phyloP scores from a whole-genome alignment of 30 jellyfish, hydroid and myxozoan species.

The Hydractinia echinata region DNA sequence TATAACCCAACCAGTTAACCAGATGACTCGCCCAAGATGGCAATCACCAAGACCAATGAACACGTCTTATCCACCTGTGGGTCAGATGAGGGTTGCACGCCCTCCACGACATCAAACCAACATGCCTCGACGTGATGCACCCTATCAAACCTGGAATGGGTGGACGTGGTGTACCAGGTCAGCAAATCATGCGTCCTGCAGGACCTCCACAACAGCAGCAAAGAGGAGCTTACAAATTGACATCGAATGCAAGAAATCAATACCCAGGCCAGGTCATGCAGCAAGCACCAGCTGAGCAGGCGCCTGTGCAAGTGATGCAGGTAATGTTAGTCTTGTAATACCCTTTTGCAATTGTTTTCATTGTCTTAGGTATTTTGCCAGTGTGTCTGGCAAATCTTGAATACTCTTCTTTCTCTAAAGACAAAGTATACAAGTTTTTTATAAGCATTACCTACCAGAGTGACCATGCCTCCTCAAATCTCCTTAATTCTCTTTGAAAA shows the following conservation, averaged over 20 bases:
- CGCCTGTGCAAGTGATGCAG: conserved; percentile 33
- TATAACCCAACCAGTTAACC: conserved; percentile 67
- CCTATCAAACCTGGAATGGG: conserved; percentile 34
- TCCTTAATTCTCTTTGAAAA: no score
- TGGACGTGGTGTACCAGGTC: conserved; percentile 30
- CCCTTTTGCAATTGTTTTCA: no score
- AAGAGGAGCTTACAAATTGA: conserved; percentile 56
- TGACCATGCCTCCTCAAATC: no score
- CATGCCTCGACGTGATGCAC: conserved; percentile 36
- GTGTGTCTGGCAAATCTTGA: no score
- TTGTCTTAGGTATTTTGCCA: no score
- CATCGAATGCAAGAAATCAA: conserved; percentile 55
- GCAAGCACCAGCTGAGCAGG: conserved; percentile 41
- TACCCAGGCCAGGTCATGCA: conserved; percentile 49
- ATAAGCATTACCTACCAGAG: no score
- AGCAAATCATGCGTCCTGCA: conserved; percentile 38
- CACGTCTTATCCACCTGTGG: conserved; percentile 45
- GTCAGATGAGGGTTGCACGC: conserved; percentile 17
- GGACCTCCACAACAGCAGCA: conserved; percentile 53
- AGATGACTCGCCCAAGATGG: conserved; percentile 58
- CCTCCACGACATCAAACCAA: conserved; percentile 29
- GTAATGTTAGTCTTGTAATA: neutral
- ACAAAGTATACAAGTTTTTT: no score
- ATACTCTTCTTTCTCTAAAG: no score
- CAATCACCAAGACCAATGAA: conserved; percentile 47